Percentiles rank a stretch among this genome's conserved stretches.
These are phyloP conservation scores for Hipparchia semele DNA, from an alignment of 2,888 invertebrate genomes.

Conservation along the genomic window DNA sequence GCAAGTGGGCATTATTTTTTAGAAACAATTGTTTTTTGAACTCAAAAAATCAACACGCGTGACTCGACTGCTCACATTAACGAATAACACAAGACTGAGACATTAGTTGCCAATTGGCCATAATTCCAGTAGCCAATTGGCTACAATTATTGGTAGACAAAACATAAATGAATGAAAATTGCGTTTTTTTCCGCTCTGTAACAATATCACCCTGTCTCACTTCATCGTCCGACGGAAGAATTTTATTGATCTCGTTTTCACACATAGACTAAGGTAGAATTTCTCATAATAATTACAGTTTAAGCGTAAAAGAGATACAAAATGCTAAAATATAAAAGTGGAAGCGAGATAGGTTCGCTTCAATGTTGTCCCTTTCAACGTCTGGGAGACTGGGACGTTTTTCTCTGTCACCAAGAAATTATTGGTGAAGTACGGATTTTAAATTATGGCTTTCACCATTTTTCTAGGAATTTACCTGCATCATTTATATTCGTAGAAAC, in stretches of 20 bases:
- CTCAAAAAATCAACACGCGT: too few species aligned
- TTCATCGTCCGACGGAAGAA: background rate
- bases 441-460: too few species aligned
- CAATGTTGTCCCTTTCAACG: background rate
- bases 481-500: too few species aligned
- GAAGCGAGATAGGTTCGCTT: too few species aligned
- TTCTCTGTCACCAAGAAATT: too few species aligned
- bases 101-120: conserved; percentile 14
- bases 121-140: conserved; percentile 8
- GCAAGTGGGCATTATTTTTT: conserved; percentile 4
- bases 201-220: background rate
- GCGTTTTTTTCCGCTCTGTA: background rate
- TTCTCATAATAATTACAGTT: too few species aligned
- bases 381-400: background rate
- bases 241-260: background rate
- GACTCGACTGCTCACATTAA: background rate
- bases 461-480: too few species aligned
- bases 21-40: background rate
- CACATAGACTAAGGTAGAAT: background rate
- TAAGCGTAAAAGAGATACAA: too few species aligned
- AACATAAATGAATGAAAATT: background rate
- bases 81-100: background rate
- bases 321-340: too few species aligned
- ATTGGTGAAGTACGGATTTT: too few species aligned
- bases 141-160: background rate